These are phyloP conservation scores for Tholera decimalis DNA, from an alignment of 2,888 invertebrate genomes.

Conservation along the genomic window DNA sequence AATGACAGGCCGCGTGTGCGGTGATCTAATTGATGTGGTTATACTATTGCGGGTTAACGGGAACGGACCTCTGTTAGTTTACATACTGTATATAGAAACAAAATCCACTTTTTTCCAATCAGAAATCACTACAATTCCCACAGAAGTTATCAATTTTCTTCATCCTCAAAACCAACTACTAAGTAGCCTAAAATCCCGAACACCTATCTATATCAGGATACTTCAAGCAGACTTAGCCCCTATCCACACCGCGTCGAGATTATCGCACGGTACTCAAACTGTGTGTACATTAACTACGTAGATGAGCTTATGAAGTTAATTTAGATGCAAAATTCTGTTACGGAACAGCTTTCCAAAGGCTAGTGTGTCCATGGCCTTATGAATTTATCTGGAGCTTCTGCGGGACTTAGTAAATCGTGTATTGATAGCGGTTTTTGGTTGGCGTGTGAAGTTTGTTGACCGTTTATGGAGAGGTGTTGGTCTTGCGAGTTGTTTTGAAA, in stretches of 20 bases:
- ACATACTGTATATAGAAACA: not conserved
- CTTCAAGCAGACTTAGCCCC: conserved; percentile 7
- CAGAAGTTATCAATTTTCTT: no score
- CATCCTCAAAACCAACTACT: not conserved
- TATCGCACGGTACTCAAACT: conserved; percentile 41
- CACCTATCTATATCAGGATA: conserved; percentile 12
- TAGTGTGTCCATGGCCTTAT: conserved; percentile 58
- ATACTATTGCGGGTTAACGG: no score
- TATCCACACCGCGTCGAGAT: conserved; percentile 42
- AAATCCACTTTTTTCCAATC: not conserved
- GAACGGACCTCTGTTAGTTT: no score
- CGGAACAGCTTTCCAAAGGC: conserved; percentile 55
- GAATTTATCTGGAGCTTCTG: conserved; percentile 60
- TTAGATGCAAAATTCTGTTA: conserved; percentile 64
- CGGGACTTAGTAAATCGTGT: conserved; percentile 48
- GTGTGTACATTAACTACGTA: conserved; percentile 68
- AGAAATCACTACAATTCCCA: not conserved
- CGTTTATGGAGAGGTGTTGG: conserved; percentile 23
- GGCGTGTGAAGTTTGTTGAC: conserved; percentile 33
- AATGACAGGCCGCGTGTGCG: no score
- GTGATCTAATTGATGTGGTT: no score
- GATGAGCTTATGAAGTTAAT: conserved; percentile 72
- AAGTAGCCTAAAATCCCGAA: not conserved
- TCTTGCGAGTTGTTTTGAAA: conserved; percentile 26
- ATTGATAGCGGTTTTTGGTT: conserved; percentile 58